A percentile compares a stretch with the other conserved stretches of the same genome.
Conservation (phyloP, 2,888 invertebrate genomes). For the Allygus modestus region DNA sequence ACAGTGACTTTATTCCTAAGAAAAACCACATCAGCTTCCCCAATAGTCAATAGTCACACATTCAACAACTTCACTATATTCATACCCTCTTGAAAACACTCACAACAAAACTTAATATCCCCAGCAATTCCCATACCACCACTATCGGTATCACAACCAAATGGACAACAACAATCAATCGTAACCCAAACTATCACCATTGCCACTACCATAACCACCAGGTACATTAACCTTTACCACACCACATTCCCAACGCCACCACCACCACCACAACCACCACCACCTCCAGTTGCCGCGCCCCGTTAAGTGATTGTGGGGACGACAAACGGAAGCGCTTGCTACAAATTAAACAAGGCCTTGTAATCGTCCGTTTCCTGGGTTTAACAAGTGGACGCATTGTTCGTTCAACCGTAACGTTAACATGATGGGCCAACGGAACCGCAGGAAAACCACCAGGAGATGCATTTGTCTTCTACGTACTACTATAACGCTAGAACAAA, state of each 20-base stretch:
- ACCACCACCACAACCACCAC: not conserved
- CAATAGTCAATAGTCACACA: too few relatives aligned
- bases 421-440: not conserved
- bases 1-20: too few relatives aligned
- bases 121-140: too few relatives aligned
- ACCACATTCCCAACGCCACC: not conserved
- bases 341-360: conserved; percentile 40
- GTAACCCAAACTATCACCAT: too few relatives aligned
- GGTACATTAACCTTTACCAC: not conserved
- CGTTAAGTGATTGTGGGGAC: conserved; percentile 37
- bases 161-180: too few relatives aligned
- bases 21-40: too few relatives aligned
- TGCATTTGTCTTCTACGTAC: too few relatives aligned
- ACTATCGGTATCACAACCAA: too few relatives aligned
- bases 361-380: conserved; percentile 37
- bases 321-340: conserved; percentile 16
- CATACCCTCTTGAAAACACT: too few relatives aligned
- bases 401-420: conserved; percentile 9
- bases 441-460: not conserved
- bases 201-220: not conserved
- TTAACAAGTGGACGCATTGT: conserved; percentile 32
- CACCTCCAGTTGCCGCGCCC: not conserved
- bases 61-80: too few relatives aligned
- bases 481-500: too few relatives aligned
- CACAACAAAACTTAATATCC: too few relatives aligned